Evolutionary conservation across 1,140 invertebrate species (phyloP).

Genomic region (Anastrepha obliqua): DNA sequence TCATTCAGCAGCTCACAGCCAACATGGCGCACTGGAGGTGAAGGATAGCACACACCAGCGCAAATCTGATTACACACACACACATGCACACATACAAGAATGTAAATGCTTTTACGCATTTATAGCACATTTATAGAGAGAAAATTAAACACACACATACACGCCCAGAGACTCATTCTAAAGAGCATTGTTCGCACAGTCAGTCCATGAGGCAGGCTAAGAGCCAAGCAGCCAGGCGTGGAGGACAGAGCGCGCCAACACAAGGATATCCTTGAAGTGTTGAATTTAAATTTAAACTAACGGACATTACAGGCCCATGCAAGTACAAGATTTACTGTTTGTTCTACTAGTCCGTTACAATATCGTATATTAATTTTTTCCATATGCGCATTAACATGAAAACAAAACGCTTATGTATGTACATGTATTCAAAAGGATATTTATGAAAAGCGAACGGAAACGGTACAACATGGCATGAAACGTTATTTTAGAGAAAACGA

Average conservation of each 20-base stretch:
- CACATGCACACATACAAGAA: neutral
- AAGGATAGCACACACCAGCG: conserved; percentile 34
- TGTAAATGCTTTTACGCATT: neutral
- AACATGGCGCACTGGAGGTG: conserved; percentile 38
- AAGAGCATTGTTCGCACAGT: neutral
- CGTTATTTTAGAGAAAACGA: no score
- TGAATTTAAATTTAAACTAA: conserved; percentile 49
- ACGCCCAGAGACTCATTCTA: neutral
- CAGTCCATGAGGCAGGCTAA: neutral
- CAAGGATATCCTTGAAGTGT: conserved; percentile 33
- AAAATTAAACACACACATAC: neutral
- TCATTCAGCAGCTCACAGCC: conserved; percentile 33
- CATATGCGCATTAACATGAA: neutral
- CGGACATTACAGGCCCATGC: neutral
- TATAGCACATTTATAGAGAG: conserved; percentile 33
- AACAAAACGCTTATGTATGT: no score
- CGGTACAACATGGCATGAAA: no score
- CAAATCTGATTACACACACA: neutral
- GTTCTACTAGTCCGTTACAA: neutral
- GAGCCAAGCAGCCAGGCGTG: neutral
- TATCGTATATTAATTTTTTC: neutral
- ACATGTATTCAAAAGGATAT: no score
- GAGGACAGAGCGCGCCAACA: conserved; percentile 27
- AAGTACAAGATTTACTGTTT: neutral
- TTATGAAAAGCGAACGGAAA: no score